phyloP scores from a whole-genome alignment of 2,888 invertebrate species.

The Apodemia mormo region DNA sequence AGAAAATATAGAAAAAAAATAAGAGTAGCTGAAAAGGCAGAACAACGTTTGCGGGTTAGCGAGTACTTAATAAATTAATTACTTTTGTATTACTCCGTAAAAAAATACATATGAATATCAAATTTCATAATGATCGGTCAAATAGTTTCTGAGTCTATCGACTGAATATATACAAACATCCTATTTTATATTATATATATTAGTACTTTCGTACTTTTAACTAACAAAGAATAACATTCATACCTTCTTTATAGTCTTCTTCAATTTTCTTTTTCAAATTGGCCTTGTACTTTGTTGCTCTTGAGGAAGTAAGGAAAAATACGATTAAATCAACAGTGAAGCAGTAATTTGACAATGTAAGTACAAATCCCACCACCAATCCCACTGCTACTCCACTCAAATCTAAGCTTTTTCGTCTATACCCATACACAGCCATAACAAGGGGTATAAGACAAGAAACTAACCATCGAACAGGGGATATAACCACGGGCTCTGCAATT shows the following conservation, averaged over 20 bases:
- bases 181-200: no score
- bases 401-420: constrained; percentile 85
- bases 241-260: constrained; percentile 89
- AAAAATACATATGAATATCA: no score
- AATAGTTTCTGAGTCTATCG: no score
- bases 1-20: no score
- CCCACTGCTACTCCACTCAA: constrained; percentile 87
- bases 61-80: no score
- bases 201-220: no score
- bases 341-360: constrained; percentile 89
- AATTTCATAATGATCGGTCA: no score
- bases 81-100: no score
- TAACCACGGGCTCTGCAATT: constrained; percentile 79
- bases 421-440: constrained; percentile 84
- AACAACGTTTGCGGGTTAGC: no score
- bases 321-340: constrained; percentile 87
- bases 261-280: constrained; percentile 86
- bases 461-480: constrained; percentile 86
- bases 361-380: constrained; percentile 86
- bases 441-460: constrained; percentile 84
- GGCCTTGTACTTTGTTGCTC: constrained; percentile 89
- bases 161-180: no score
- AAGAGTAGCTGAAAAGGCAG: no score
- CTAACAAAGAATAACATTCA: not conserved
- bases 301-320: constrained; percentile 91